Evolutionary conservation across 2,797 vertebrate species (phyloP).

Genomic region (Diglossa cyanea): DNA sequence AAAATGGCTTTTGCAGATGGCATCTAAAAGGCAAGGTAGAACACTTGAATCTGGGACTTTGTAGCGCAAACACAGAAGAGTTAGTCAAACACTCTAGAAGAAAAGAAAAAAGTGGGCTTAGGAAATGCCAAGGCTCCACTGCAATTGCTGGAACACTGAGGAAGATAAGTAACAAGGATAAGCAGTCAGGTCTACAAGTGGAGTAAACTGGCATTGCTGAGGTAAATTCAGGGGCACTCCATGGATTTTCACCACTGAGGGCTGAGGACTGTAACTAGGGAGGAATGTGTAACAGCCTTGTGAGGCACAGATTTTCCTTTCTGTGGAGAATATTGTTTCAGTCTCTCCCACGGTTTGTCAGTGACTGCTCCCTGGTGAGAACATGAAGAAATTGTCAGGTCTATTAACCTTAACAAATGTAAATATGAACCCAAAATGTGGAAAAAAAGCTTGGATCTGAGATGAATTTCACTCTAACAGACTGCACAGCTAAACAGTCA

Average conservation of each 20-base stretch:
- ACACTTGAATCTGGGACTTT: not conserved
- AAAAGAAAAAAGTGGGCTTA: not conserved
- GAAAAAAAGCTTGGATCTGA: constrained; percentile 44
- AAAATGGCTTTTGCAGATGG: not conserved
- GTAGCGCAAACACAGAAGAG: not conserved
- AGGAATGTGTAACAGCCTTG: not conserved
- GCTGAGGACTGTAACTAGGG: not conserved
- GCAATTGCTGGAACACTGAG: not conserved
- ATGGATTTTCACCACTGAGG: not conserved
- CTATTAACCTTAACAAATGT: constrained; percentile 72
- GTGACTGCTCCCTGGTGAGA: constrained; percentile 58
- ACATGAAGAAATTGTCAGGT: constrained; percentile 67
- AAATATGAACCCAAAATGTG: constrained; percentile 60
- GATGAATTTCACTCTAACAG: constrained; percentile 56
- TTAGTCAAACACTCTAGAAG: not conserved
- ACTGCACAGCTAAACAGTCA: constrained; percentile 50
- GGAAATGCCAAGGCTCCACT: not conserved
- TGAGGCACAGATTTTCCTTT: not conserved
- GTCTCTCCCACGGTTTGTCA: constrained; percentile 2
- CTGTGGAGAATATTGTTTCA: constrained; percentile 15
- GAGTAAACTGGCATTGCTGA: not conserved
- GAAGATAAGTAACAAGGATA: not conserved
- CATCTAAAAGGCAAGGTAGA: not conserved
- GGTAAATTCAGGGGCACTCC: not conserved
- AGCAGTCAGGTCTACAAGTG: not conserved